Evolutionary conservation across 2,888 invertebrate species (phyloP).

Genomic region (Nowickia ferox): DNA sequence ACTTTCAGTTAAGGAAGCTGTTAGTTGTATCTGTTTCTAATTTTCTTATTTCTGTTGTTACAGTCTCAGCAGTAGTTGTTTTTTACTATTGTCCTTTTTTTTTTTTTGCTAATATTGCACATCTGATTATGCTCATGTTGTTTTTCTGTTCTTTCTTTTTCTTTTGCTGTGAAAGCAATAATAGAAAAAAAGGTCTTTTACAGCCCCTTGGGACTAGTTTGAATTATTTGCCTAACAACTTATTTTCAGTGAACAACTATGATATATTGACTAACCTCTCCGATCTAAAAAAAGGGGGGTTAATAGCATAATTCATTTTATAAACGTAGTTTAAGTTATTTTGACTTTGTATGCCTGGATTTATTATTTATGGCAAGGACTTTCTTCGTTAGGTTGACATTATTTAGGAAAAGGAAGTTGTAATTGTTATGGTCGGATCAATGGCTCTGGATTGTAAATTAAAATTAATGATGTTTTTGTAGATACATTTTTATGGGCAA

Average conservation of each 20-base stretch:
- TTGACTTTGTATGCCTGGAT: background rate
- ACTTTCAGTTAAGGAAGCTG: conserved; percentile 57
- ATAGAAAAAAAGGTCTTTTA: conserved; percentile 30
- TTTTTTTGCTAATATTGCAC: conserved; percentile 7
- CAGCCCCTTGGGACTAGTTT: conserved; percentile 54
- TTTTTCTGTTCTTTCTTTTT: background rate
- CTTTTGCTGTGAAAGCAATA: background rate
- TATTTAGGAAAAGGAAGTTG: conserved; percentile 38
- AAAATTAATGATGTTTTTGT: background rate
- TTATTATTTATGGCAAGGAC: conserved; percentile 21
- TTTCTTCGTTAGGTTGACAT: background rate
- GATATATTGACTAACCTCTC: conserved; percentile 49
- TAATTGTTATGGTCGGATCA: conserved; percentile 43
- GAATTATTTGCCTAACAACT: conserved; percentile 62
- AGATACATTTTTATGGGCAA: background rate
- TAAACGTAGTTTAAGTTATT: background rate
- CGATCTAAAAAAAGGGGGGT: background rate
- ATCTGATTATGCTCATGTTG: conserved; percentile 31
- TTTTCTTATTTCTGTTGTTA: conserved; percentile 5
- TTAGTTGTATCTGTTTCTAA: conserved; percentile 49
- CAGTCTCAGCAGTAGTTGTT: conserved; percentile 27
- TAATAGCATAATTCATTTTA: conserved; percentile 45
- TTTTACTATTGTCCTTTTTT: conserved; percentile 33
- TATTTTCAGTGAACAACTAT: conserved; percentile 57
- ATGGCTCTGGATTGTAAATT: background rate